Base-by-base conservation (phyloP, 2,113 vertebrate genomes). In the Thalassoma bifasciatum region DNA sequence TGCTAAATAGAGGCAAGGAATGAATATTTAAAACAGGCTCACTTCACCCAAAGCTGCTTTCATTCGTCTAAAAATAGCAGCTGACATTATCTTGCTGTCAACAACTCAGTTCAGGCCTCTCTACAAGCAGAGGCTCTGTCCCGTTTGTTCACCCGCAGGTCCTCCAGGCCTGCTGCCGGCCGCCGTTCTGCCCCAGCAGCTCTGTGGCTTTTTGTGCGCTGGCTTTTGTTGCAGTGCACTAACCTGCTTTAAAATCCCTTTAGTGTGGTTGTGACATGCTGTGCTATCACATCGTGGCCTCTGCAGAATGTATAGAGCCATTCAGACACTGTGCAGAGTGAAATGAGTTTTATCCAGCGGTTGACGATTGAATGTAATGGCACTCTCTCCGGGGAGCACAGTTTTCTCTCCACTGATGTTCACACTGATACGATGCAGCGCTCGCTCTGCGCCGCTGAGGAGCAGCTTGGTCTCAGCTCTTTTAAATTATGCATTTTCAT, bases 401-500 rank as follows among this genome's bases (percentile, higher is more conserved):
- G 78, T 72, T 82, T 84, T 83, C 81, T 66, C 50, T 77, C 88
- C 86, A 52, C 79, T 85, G 85, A 87, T 84, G 83, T 84, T 78
- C 50, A 61, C 80, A 34, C 62, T 26, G 82, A 88, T 82, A 84
- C 68, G 57, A 79, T 66, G 75, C 76, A 61, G 82, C 75, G 51
- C 63, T 80, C 59, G 74, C 75, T 54, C 65, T 8, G 58, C 72
- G 3, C 82, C 72, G 65, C 81, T 8, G 69, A 79, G 86, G 79
- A 88, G 75, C 81, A 69, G 80, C 65, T 73, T 19, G 89, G 65
- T 67, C 86, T 84, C 79, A 10, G 79, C 70, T 74, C 77, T 67
- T 82, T 73, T 86, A 81, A 86, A 91, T 89, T 80, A 88, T 86
- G 88, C 85, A 88, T 83, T 81, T 90, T 80, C 77, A 85, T 71